phyloP scores from a whole-genome alignment of 2,113 vertebrate species.

The Prinia subflava region DNA sequence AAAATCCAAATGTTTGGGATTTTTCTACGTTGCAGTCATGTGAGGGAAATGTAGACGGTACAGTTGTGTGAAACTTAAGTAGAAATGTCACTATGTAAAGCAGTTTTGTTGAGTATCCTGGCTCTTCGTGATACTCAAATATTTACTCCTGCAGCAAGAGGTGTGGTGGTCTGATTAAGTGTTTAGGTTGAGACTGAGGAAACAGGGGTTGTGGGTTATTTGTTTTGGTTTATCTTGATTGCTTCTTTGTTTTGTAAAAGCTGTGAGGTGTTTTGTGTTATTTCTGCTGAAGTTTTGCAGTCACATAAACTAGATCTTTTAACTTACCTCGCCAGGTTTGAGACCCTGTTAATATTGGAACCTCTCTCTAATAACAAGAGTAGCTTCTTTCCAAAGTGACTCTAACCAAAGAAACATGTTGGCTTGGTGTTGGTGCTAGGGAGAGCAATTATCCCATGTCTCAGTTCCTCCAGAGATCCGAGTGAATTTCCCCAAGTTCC shows the following conservation, averaged over 20 bases:
- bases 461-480: neutral
- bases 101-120: neutral
- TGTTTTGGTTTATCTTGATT: neutral
- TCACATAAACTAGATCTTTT: neutral
- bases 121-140: conserved; percentile 2
- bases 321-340: neutral
- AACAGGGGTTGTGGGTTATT: neutral
- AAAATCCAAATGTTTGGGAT: neutral
- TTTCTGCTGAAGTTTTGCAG: neutral
- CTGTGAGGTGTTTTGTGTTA: neutral
- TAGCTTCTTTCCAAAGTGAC: neutral
- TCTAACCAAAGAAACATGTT: neutral
- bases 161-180: neutral
- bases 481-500: neutral
- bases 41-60: neutral
- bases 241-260: neutral
- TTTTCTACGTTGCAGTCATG: neutral
- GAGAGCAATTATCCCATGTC: rapidly evolving
- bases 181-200: neutral
- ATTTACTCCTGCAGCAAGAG: neutral
- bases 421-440: neutral
- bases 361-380: neutral
- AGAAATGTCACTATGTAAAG: neutral
- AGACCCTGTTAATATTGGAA: neutral
- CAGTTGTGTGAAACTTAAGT: neutral